These are phyloP conservation scores for Drosophila littoralis DNA, from an alignment of 1,140 invertebrate genomes.

Conservation along the genomic window DNA sequence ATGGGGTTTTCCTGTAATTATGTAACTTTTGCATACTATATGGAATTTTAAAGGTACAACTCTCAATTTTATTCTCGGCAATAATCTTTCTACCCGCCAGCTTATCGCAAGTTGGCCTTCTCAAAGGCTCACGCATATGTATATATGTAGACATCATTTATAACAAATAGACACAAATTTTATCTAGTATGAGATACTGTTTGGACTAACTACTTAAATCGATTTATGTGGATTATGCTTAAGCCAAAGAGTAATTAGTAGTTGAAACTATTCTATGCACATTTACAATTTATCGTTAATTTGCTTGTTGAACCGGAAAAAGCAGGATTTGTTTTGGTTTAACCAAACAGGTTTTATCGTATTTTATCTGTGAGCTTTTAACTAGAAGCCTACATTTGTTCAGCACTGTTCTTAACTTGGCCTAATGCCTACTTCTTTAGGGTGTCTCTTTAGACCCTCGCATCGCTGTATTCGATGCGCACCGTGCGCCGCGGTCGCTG, in stretches of 20 bases:
- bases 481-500: slow-evolving; percentile 71
- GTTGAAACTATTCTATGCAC: neutral
- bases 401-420: slow-evolving; percentile 1
- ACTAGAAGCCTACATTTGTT: neutral
- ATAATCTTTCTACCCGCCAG: slow-evolving; percentile 36
- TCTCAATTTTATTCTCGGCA: slow-evolving; percentile 49
- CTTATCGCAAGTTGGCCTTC: slow-evolving; percentile 46
- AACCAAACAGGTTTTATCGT: neutral
- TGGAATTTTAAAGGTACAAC: slow-evolving; percentile 68
- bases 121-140: slow-evolving; percentile 1
- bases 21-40: slow-evolving; percentile 24
- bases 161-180: slow-evolving; percentile 30
- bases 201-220: slow-evolving; percentile 27
- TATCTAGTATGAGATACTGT: slow-evolving; percentile 1
- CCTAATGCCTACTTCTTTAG: neutral
- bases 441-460: slow-evolving; percentile 44
- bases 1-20: slow-evolving; percentile 37
- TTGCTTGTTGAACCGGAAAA: neutral
- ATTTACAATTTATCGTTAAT: neutral
- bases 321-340: slow-evolving; percentile 2
- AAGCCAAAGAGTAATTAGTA: neutral
- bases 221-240: neutral
- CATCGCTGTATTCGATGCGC: slow-evolving; percentile 73
- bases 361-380: neutral
- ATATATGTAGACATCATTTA: slow-evolving; percentile 1